Base-by-base conservation (phyloP, 2,797 vertebrate genomes). In the Lophotriccus pileatus region DNA sequence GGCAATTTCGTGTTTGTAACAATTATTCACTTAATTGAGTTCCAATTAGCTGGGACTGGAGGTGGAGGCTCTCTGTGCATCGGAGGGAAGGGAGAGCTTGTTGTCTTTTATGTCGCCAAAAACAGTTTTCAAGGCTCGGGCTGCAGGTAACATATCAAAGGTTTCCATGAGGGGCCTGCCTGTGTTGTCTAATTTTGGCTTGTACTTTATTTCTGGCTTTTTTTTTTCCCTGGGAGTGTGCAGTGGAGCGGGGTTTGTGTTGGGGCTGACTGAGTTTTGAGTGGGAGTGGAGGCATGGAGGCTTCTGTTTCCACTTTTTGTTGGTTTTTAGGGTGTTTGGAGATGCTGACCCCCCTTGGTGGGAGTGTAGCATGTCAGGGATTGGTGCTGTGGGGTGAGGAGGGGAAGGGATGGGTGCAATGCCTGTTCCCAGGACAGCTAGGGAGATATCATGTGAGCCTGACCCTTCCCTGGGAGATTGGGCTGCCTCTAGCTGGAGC, bases 1-100 rank as follows among this genome's bases (percentile, higher is more conserved):
- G 95, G 96, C 76, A 92, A 96, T 95, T 96, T 94, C 96, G 79
- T 96, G 94, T 98, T 97, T 98, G 97, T 97, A 97, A 97, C 97
- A 97, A 97, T 98, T 98, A 98, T 88, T 97, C 97, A 97, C 97
- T 97, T 98, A 98, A 97, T 97, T 98, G 97, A 97, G 94, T 95
- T 97, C 95, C 97, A 98, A 96, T 98, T 97, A 98, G 93, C 95
- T 92, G 62, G 63, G 96, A 76, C 96, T 89, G 87, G 92, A 89
- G 90, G 73, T 34, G 39, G 77, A 96, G 89, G 92, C 76, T 90
- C 89, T 53, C 28, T 2, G 60, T 12, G 34, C 58, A 47, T 87
- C 52, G 25, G 69, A 90, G 90, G 69, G 72, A 81, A 67, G 60
- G 89, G 79, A 41, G 55, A 93, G 73, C 78, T 66, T 25, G 30